phyloP scores from a whole-genome alignment of 2,888 invertebrate genomes.

The Ceriagrion tenellum region DNA sequence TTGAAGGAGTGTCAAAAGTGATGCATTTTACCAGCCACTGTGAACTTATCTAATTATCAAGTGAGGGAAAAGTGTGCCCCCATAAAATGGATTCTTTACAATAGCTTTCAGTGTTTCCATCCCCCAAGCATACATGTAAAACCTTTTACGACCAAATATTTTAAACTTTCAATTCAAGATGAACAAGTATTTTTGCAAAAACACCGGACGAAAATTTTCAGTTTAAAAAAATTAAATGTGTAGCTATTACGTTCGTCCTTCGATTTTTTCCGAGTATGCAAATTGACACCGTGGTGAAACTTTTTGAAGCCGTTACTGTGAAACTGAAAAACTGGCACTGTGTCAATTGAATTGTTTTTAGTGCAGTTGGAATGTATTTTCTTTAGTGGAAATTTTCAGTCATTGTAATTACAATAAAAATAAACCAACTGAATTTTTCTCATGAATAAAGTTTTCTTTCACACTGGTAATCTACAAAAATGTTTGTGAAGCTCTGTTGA shows the following conservation, averaged over 20 bases:
- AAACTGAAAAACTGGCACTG: neutral
- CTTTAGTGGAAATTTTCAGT: neutral
- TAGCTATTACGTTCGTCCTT: neutral
- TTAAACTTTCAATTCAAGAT: neutral
- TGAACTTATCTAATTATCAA: neutral
- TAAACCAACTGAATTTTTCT: neutral
- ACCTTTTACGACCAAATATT: neutral
- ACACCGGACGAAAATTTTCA: neutral
- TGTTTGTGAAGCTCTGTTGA: too few species aligned
- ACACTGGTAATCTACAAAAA: neutral
- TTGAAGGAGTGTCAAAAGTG: neutral
- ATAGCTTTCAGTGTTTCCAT: neutral
- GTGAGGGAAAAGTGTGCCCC: neutral
- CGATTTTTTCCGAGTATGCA: neutral
- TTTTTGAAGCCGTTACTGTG: too few species aligned
- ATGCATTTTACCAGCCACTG: neutral
- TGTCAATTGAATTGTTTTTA: neutral
- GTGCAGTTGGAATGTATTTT: neutral
- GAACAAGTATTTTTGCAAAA: slow-evolving; percentile 5
- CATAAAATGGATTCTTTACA: neutral
- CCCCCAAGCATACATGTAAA: neutral
- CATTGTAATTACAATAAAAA: neutral
- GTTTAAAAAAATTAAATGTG: neutral
- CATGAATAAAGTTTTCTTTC: neutral
- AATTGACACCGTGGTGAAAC: neutral